A percentile compares a stretch with the other conserved stretches of the same genome.
Evolutionary conservation across 2,888 invertebrate species (phyloP).

Genomic region (Hybos culiciformis): DNA sequence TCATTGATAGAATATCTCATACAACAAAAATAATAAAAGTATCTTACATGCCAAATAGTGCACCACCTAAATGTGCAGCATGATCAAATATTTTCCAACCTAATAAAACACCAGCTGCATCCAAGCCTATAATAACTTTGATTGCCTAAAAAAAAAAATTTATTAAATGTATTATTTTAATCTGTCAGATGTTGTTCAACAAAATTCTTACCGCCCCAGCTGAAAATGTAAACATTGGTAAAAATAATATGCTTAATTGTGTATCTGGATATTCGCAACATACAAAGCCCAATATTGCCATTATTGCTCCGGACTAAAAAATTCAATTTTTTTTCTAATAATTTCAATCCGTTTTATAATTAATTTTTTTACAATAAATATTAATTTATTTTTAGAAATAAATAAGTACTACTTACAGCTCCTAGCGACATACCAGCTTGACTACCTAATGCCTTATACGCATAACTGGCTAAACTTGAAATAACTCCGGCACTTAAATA

Average conservation of each 20-base stretch:
- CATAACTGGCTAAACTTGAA: slow-evolving; percentile 71
- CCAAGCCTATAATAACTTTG: slow-evolving; percentile 72
- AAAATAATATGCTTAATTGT: slow-evolving; percentile 73
- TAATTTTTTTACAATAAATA: too few species aligned
- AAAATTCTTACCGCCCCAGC: slow-evolving; percentile 58
- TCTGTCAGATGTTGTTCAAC: slow-evolving; percentile 13
- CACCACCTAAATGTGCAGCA: slow-evolving; percentile 96
- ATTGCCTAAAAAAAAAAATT: slow-evolving; percentile 51
- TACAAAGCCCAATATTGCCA: slow-evolving; percentile 75
- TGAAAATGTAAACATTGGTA: slow-evolving; percentile 80
- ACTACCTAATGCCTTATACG: slow-evolving; percentile 57
- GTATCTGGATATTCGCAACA: slow-evolving; percentile 82
- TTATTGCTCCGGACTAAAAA: slow-evolving; percentile 86
- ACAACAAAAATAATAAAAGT: too few species aligned
- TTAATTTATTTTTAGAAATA: too few species aligned
- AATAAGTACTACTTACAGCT: slow-evolving; percentile 53
- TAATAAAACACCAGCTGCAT: slow-evolving; percentile 66
- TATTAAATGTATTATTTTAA: background rate
- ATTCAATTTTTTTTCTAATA: slow-evolving; percentile 17
- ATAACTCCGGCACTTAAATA: slow-evolving; percentile 81
- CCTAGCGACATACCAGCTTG: slow-evolving; percentile 74
- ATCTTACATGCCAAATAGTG: slow-evolving; percentile 72
- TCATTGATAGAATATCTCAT: too few species aligned
- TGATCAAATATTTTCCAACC: slow-evolving; percentile 94
- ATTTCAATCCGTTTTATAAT: background rate